These are phyloP conservation scores for Pseudocheirus occidentalis DNA, from an alignment of 2,797 vertebrate genomes.

Conservation along the genomic window DNA sequence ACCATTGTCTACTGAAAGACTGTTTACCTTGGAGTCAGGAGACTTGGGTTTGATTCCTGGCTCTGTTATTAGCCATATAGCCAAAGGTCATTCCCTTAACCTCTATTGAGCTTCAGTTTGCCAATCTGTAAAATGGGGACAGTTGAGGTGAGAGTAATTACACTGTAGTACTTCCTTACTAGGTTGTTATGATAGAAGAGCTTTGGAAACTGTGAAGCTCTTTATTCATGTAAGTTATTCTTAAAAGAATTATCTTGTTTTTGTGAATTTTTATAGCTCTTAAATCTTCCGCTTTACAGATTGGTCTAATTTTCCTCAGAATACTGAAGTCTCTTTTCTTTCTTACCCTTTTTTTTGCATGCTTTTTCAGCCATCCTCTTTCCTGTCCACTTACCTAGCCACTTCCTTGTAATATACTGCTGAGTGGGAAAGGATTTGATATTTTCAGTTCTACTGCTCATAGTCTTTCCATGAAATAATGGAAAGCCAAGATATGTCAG, in stretches of 20 bases:
- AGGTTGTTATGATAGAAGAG: background rate
- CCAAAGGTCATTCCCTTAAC: background rate
- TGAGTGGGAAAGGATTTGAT: background rate
- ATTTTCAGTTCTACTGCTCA: background rate
- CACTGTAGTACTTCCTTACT: background rate
- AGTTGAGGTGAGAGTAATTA: background rate
- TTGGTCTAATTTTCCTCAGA: background rate
- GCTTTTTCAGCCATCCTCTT: slow-evolving; percentile 9
- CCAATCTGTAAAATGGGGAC: background rate
- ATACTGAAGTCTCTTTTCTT: slow-evolving; percentile 24
- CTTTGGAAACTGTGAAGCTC: background rate
- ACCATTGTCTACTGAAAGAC: background rate
- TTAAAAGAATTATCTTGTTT: slow-evolving; percentile 8
- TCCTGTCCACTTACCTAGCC: background rate
- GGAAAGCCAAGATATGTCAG: background rate
- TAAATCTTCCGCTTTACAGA: background rate
- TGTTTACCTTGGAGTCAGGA: background rate
- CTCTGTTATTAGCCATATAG: background rate
- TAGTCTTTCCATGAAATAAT: background rate
- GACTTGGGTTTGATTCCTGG: background rate
- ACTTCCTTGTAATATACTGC: background rate
- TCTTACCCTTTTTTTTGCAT: slow-evolving; percentile 9
- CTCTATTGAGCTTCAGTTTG: background rate
- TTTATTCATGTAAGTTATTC: background rate
- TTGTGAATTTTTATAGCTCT: background rate